phyloP scores from a whole-genome alignment of 2,797 vertebrate species.

The Heterohyrax brucei region DNA sequence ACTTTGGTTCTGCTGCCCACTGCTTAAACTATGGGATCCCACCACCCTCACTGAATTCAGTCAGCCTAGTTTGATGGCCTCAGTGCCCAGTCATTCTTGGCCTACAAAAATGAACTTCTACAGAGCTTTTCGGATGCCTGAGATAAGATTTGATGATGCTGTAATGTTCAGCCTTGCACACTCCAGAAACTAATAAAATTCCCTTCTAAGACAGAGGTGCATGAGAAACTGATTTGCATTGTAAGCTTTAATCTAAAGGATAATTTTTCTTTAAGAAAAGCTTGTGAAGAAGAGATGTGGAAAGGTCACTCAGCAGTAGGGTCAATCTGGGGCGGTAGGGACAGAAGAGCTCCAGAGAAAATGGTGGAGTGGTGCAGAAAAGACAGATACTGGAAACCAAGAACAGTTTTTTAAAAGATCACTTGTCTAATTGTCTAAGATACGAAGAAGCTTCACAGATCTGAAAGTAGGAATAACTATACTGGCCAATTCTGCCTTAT shows the following conservation, averaged over 20 bases:
- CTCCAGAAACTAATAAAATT: neutral
- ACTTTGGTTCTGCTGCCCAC: neutral
- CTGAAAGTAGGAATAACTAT: too few species aligned
- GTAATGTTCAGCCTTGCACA: neutral
- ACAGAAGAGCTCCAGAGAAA: neutral
- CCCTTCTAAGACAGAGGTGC: neutral
- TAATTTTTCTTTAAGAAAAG: too few species aligned
- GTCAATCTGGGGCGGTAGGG: neutral
- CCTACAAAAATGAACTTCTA: neutral
- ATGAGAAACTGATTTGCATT: neutral
- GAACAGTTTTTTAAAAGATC: too few species aligned
- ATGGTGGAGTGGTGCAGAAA: neutral
- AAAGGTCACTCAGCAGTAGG: too few species aligned
- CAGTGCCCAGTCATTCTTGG: too few species aligned
- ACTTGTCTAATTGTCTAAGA: too few species aligned
- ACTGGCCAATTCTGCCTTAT: too few species aligned
- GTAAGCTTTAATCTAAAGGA: too few species aligned
- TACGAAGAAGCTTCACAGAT: too few species aligned
- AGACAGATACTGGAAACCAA: neutral
- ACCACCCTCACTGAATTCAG: too few species aligned
- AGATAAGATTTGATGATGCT: neutral
- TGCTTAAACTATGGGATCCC: neutral
- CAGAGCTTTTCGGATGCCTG: neutral
- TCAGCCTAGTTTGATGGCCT: too few species aligned
- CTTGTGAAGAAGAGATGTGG: too few species aligned